Conservation (phyloP, 2,113 vertebrate species). For the Siniperca knerii region DNA sequence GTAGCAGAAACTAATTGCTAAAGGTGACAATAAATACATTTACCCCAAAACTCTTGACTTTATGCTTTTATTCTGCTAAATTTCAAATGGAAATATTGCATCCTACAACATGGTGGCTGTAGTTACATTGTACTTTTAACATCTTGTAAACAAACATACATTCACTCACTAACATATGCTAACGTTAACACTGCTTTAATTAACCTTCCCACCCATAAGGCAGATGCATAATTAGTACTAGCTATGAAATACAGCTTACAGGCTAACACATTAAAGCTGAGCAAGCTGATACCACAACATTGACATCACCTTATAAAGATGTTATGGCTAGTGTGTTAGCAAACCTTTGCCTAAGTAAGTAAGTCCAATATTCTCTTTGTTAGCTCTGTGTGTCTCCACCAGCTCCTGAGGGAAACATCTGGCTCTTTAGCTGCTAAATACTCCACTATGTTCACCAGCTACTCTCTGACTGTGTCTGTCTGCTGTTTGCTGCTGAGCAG, state of each 20-base stretch:
- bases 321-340: neutral
- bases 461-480: too few relatives aligned
- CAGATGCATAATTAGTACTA: neutral
- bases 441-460: too few relatives aligned
- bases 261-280: neutral
- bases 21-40: slow-evolving; percentile 26
- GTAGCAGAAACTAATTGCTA: neutral
- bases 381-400: too few relatives aligned
- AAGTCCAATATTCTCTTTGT: too few relatives aligned
- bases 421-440: too few relatives aligned
- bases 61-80: neutral
- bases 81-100: neutral
- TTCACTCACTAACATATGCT: too few relatives aligned
- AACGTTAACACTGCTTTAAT: too few relatives aligned
- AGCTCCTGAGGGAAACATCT: too few relatives aligned
- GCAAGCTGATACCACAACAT: neutral
- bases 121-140: neutral
- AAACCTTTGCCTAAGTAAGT: too few relatives aligned
- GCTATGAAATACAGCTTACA: neutral
- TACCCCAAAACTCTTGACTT: neutral
- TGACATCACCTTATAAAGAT: neutral
- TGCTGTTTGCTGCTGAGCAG: too few relatives aligned
- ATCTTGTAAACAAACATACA: neutral
- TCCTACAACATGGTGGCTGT: neutral
- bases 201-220: neutral